Conservation (phyloP, 1,140 invertebrate species). For the Conus betulinus region DNA sequence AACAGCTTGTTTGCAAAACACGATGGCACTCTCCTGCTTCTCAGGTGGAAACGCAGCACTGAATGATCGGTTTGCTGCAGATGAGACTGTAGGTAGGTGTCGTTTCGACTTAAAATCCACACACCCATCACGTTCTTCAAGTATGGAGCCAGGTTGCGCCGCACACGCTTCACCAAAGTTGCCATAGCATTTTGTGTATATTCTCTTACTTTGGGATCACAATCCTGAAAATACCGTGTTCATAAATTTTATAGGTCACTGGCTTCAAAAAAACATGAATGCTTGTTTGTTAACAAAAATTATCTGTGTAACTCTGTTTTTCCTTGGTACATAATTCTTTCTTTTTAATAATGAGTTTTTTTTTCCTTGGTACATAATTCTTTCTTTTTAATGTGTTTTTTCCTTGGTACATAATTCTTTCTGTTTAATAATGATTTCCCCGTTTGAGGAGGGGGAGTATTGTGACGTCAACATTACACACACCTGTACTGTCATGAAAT, state of each 20-base stretch:
- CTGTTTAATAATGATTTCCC: not conserved
- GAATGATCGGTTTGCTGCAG: conserved; percentile 83
- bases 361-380: not conserved
- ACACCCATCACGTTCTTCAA: conserved; percentile 83
- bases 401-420: not conserved
- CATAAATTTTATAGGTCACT: not conserved
- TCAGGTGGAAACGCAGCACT: conserved; percentile 83
- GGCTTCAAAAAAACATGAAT: not conserved
- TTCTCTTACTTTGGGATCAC: conserved; percentile 88
- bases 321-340: not conserved
- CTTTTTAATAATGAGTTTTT: not conserved
- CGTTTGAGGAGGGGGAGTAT: too few relatives aligned
- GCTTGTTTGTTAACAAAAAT: not conserved
- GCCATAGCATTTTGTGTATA: conserved; percentile 80
- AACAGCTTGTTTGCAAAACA: conserved; percentile 87
- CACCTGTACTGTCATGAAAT: too few relatives aligned
- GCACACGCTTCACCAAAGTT: conserved; percentile 82
- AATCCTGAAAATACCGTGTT: conserved; percentile 77
- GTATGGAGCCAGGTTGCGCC: conserved; percentile 85
- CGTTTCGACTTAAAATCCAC: conserved; percentile 85
- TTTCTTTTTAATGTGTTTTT: conserved; percentile 10
- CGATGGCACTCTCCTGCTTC: conserved; percentile 84
- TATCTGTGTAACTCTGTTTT: not conserved
- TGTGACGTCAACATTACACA: too few relatives aligned
- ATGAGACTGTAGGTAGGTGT: conserved; percentile 88